Conservation (phyloP, 2,888 invertebrate species). For the Linhomoeus sp. region DNA sequence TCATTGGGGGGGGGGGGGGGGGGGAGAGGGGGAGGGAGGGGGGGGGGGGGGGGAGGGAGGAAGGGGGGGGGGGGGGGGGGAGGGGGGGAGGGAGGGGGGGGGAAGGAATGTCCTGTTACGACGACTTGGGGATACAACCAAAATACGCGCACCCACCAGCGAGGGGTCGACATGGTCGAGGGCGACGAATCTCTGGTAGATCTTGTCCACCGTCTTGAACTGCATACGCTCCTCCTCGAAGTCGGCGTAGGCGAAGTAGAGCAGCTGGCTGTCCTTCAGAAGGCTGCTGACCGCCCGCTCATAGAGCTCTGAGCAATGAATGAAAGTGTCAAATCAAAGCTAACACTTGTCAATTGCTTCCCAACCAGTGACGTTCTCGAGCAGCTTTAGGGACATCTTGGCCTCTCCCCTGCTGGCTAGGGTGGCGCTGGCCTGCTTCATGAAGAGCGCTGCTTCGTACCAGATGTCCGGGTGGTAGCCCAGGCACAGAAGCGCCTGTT, state of each 20-base stretch:
- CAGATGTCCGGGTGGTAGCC: constrained; percentile 96
- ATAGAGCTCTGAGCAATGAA: constrained; percentile 46
- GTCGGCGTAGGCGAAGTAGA: constrained; percentile 96
- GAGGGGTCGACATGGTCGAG: constrained; percentile 83
- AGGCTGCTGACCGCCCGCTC: constrained; percentile 77
- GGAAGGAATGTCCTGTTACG: no score
- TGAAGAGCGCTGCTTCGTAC: constrained; percentile 92
- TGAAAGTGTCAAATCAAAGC: neutral
- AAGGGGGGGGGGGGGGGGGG: no score
- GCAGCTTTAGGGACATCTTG: neutral
- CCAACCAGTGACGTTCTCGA: constrained; percentile 1
- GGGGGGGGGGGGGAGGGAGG: no score
- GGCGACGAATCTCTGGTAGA: constrained; percentile 74
- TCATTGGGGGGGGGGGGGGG: no score
- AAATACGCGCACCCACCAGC: constrained; percentile 54
- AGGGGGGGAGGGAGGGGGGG: no score
- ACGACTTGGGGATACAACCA: no score
- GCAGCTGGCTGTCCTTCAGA: constrained; percentile 66
- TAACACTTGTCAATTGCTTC: neutral
- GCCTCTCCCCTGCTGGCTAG: constrained; percentile 69
- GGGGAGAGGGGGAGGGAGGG: neutral
- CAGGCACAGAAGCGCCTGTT: constrained; percentile 82
- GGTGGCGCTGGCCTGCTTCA: constrained; percentile 79
- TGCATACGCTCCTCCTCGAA: constrained; percentile 83
- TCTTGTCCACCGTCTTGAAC: constrained; percentile 84